phyloP scores from a whole-genome alignment of 92 coral and sea anemone species.

The Epizoanthus illoricatus region DNA sequence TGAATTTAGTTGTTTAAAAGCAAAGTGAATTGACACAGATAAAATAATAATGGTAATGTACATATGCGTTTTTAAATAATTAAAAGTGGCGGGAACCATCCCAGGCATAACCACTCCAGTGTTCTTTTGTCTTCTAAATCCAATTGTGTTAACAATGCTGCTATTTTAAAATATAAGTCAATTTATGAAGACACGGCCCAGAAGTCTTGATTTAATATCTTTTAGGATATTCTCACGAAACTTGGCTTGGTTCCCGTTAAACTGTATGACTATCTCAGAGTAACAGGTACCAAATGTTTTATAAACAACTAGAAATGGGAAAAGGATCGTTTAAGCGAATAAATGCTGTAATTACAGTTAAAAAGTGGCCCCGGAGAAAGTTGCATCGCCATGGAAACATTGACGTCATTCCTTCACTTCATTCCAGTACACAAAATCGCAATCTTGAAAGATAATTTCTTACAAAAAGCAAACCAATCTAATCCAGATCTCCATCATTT shows the following conservation, averaged over 20 bases:
- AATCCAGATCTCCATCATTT: background rate
- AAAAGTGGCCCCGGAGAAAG: background rate
- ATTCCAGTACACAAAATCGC: background rate
- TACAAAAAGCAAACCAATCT: background rate
- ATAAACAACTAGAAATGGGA: no score
- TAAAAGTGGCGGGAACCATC: conserved; percentile 24
- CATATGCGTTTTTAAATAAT: background rate
- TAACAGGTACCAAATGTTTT: no score
- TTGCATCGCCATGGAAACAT: conserved; percentile 1
- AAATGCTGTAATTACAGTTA: no score
- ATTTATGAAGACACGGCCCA: background rate
- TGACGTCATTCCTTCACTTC: background rate
- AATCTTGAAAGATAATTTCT: background rate
- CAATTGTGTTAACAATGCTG: background rate
- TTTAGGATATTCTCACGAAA: background rate
- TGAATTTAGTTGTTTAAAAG: no score
- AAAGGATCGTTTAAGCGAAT: no score
- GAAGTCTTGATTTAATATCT: background rate
- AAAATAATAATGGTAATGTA: background rate
- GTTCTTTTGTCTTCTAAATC: background rate
- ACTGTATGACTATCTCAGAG: no score
- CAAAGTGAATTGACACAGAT: no score
- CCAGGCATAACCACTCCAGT: background rate
- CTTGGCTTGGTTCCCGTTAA: no score
- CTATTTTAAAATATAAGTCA: background rate